Base-by-base conservation (phyloP, 2,888 invertebrate species). In the Chromoteleia sp. region DNA sequence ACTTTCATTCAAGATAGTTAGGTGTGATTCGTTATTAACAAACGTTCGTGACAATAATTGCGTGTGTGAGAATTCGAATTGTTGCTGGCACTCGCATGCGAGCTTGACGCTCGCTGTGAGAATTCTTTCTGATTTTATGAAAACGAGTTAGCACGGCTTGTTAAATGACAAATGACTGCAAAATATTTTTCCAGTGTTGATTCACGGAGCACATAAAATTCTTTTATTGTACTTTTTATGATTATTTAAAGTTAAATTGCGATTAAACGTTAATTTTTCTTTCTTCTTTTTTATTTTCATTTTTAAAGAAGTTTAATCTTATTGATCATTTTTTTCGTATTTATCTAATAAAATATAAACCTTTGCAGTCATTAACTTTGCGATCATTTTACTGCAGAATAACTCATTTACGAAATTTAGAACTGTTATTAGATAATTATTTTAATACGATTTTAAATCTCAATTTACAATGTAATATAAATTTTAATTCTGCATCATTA, bases 1-100 rank as follows among this genome's bases (percentile, higher is more conserved):
- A 81, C 75, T 81, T 81, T 81, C 74, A 67, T 81, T 71, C 61
- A 25, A 25, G 61, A 80, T 80, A 74, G 36, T 65, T 67, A 73
- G 63, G 25, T 74, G 80, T 68, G 63, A 80, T 80, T 74, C 63
- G 74, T 74, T 74, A 80, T 74, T 74, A 68, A 74, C 54, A 65
- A 73, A 71, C 59, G 74, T 80, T 68, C 74, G 68, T 74, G 79
- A 74, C 79, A 74, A 74, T 79, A 71, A 79, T 79, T 79, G 70
- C 80, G 56, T 56, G 63, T 80, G 68, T 68, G 74, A 74, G 68
- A 74, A 74, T 68, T 74, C 8, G 68, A 70, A 68, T 74, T 68
- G 80, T 74, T 68, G 41, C 59, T 33, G 45, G 52, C 10, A 29
- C 29, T 67, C 29, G 73, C 67, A 74, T 74, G 61, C 59, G 41